Conservation (phyloP, 2,888 invertebrate genomes). For the Galeruca laticollis region DNA sequence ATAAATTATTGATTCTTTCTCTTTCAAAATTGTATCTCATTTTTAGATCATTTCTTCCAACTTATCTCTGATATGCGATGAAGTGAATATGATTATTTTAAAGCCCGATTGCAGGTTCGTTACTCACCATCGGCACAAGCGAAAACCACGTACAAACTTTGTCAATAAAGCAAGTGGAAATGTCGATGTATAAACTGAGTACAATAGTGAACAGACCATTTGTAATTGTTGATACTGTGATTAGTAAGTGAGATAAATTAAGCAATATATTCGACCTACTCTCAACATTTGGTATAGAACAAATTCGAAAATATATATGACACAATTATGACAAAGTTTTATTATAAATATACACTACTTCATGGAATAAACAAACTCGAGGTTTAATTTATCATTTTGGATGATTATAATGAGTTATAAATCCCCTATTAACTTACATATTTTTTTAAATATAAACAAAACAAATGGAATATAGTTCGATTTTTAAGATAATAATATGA, state of each 20-base stretch:
- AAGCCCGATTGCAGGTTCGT: slow-evolving; percentile 9
- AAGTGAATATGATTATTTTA: slow-evolving; percentile 18
- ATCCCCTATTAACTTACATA: too few relatives aligned
- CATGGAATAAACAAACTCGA: too few relatives aligned
- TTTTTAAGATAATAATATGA: too few relatives aligned
- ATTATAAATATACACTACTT: too few relatives aligned
- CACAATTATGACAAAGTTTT: too few relatives aligned
- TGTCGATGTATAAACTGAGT: slow-evolving; percentile 1
- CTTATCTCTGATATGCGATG: slow-evolving; percentile 46
- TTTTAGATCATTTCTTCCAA: slow-evolving; percentile 32
- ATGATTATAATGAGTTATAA: too few relatives aligned
- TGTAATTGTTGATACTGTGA: not conserved
- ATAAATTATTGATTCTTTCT: too few relatives aligned
- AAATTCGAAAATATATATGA: not conserved
- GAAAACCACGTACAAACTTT: slow-evolving; percentile 41
- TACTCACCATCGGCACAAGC: slow-evolving; percentile 47
- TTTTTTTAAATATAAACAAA: too few relatives aligned
- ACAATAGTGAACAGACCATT: slow-evolving; percentile 4
- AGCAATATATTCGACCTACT: not conserved
- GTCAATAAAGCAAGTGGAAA: slow-evolving; percentile 8
- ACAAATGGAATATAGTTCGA: too few relatives aligned
- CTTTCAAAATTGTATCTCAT: not conserved
- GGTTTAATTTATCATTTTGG: too few relatives aligned
- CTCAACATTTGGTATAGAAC: slow-evolving; percentile 3
- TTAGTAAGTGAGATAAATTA: slow-evolving; percentile 12